Base-by-base conservation (phyloP, 2,888 invertebrate species). In the Cremastinae sp. region DNA sequence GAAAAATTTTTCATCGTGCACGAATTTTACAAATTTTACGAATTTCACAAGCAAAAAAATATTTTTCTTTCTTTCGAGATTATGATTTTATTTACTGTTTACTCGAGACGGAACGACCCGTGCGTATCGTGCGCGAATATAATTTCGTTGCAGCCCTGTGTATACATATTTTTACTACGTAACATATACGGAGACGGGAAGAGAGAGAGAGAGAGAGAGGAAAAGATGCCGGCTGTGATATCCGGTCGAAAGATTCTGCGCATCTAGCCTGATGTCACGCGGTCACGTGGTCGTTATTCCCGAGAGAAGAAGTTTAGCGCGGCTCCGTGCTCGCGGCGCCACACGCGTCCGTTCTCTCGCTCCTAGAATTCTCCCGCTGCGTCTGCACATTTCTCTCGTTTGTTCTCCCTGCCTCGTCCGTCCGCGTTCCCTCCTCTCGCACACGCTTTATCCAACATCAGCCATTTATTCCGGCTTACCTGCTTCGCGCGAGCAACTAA, bases 231-330 rank as follows among this genome's bases (percentile, higher is more conserved):
- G 58, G 12, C 68, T 64, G 58, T 28, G 59, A 68, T 64, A 53
- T 54, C 65, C 58, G 28, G 54, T 64, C 38, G n/a, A 36, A 61
- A 64, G 76, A 58, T 76, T 69, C 73, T 69, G 76, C 68, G 69
- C 76, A 76, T 47, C 68, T 45, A 53, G 22, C 10, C 64, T 53
- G 64, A 34, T 65, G 76, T 76, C 76, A 59, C 49, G 64, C 64
- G 43, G 68, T 73, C 66, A 51, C 49, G 47, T 36, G 66, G 58
- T 51, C 51, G 53, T 53, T 47, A 34, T 51, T 28, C 28, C 2
- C 2, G 28, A 28, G 2, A 28, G 2, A 5, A 28, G 28, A 28
- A 5, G 2, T 28, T 28, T 5, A 5, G 5, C 28, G 28, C 2
- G 2, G 28, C 28, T 3, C 28, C 28, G 28, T 3, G 18, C 41